A percentile compares a stretch with the other conserved stretches of the same genome.
These are phyloP conservation scores for Lateolabrax maculatus DNA, from an alignment of 2,797 vertebrate species.

Conservation along the genomic window DNA sequence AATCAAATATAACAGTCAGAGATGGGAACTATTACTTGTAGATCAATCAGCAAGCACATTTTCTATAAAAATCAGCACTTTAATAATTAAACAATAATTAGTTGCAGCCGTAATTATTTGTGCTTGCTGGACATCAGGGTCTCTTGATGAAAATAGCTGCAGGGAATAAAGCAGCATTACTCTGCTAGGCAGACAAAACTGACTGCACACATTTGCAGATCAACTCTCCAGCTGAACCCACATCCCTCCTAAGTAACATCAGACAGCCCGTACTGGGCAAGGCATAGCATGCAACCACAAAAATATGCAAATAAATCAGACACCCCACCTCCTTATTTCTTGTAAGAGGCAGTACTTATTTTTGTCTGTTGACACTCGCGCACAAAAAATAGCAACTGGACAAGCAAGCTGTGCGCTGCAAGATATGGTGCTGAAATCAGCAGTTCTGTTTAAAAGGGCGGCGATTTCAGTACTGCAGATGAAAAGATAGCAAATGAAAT, in stretches of 20 bases:
- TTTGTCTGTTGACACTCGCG: not conserved
- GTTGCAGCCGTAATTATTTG: not conserved
- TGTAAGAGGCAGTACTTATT: not conserved
- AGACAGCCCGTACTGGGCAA: not conserved
- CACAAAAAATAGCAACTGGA: not conserved
- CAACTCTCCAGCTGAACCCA: not conserved
- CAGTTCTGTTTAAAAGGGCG: not conserved
- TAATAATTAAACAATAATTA: not conserved
- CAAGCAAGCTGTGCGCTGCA: not conserved
- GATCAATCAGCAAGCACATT: not conserved
- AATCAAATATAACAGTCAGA: not conserved
- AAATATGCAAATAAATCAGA: slow-evolving; percentile 31
- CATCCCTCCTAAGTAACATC: not conserved
- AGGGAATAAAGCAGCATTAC: not conserved
- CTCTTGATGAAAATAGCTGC: not conserved
- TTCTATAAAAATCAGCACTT: not conserved
- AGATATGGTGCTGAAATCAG: not conserved
- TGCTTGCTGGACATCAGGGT: not conserved
- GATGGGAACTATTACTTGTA: not conserved
- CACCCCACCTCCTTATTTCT: slow-evolving; percentile 4
- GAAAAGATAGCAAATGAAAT: slow-evolving; percentile 13
- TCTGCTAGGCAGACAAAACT: not conserved
- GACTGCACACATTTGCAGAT: not conserved
- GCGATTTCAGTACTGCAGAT: not conserved
- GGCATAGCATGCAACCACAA: slow-evolving; percentile 19